Evolutionary conservation across 2,113 vertebrate genomes (phyloP).

Genomic region (Serinus canaria): DNA sequence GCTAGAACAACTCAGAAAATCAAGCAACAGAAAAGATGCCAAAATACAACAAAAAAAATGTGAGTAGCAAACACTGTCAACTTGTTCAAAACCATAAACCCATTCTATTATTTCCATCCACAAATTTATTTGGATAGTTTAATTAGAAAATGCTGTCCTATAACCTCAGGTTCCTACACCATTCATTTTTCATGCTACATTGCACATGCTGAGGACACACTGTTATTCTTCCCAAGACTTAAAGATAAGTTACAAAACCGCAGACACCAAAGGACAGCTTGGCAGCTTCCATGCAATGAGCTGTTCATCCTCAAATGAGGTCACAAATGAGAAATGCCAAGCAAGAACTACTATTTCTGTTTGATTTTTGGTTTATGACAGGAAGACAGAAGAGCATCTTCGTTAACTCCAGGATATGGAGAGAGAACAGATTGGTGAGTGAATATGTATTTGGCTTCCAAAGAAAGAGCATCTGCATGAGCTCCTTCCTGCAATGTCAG

Average conservation of each 20-base stretch:
- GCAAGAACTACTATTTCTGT: not conserved
- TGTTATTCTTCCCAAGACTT: not conserved
- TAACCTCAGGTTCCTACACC: not conserved
- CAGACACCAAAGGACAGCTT: not conserved
- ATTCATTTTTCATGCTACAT: not conserved
- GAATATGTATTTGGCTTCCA: not conserved
- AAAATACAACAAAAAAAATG: not conserved
- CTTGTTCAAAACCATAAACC: not conserved
- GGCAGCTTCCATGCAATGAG: not conserved
- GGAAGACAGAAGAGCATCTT: not conserved
- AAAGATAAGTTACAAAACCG: not conserved
- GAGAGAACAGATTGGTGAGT: not conserved
- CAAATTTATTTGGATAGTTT: not conserved
- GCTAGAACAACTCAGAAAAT: not conserved
- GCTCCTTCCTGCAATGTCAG: constrained; percentile 21
- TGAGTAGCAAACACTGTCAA: not conserved
- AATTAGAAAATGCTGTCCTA: not conserved
- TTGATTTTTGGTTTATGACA: not conserved
- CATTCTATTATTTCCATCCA: not conserved
- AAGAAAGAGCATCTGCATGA: constrained; percentile 2
- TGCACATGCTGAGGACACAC: not conserved
- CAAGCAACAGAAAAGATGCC: not conserved
- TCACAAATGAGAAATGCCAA: not conserved
- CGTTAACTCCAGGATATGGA: not conserved
- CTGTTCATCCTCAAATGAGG: not conserved